Percentiles rank a stretch among this genome's conserved stretches.
These are phyloP conservation scores for Ophion obscuratus DNA, from an alignment of 2,888 invertebrate genomes.

Conservation along the genomic window DNA sequence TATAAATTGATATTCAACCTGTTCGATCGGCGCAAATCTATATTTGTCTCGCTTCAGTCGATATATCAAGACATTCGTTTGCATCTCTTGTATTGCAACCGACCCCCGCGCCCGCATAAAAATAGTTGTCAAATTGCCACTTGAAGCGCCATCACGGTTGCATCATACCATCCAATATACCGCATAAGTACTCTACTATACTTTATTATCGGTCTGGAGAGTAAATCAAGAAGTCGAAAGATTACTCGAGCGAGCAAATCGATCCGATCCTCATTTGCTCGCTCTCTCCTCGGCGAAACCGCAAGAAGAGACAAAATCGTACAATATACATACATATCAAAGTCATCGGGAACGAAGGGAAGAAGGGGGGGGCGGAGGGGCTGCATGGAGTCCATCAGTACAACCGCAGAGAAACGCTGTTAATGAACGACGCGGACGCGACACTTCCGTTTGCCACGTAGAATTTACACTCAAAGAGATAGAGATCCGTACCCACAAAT, in stretches of 20 bases:
- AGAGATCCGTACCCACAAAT: slow-evolving; percentile 1
- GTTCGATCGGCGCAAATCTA: neutral
- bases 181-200: neutral
- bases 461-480: slow-evolving; percentile 48
- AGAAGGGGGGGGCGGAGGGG: too few relatives aligned
- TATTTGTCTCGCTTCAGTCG: slow-evolving; percentile 6
- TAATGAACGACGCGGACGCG: slow-evolving; percentile 59
- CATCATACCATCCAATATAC: neutral
- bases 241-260: neutral
- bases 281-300: neutral
- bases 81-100: too few relatives aligned
- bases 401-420: slow-evolving; percentile 49
- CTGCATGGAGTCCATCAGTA: neutral
- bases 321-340: slow-evolving; percentile 1
- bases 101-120: too few relatives aligned
- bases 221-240: neutral
- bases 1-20: neutral
- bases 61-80: neutral
- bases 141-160: neutral
- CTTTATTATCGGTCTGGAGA: neutral
- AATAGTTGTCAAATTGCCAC: too few relatives aligned
- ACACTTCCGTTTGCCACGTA: slow-evolving; percentile 57
- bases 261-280: neutral
- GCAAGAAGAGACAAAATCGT: neutral
- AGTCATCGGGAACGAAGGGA: slow-evolving; percentile 25